Evolutionary conservation across 2,888 invertebrate genomes (phyloP), one percentile per base, ranked within the genome.

Genomic region (Macropis europaea): DNA sequence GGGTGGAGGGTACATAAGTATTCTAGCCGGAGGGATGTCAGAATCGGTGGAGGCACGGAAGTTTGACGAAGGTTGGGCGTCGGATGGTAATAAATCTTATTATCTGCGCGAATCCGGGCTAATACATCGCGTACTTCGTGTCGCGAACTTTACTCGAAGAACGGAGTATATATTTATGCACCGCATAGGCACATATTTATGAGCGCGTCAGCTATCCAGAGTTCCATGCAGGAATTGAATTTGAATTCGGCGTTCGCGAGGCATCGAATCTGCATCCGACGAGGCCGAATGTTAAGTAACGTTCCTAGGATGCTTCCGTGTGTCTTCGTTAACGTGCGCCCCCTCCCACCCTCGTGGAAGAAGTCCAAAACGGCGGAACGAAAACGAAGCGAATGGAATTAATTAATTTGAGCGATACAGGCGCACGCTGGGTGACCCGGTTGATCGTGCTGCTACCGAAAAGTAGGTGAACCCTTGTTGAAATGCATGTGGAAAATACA

Each of bases 41-140:
- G 38, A 17, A 45, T 40, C 22, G 32, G 19, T 45, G 36, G 50
- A 56, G 48, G 62, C 40, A 45, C 63, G 67, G 69, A 79, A 75
- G 77, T 82, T 77, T 77, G 60, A 79, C 60, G 73, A 70, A 70
- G 75, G 71, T 76, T 69, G 57, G 22, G 38, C 73, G 72, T 62
- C 50, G 67, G 75, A 57, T 70, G 69, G 64, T 77, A 79, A 82
- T 84, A 83, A 85, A 85, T 84, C 82, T 81, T 81, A 79, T 83
- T 83, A 85, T 81, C 81, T 59, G 53, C 59, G 67, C 60, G 71
- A 82, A 82, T 73, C 63, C 73, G n/a, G 67, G 53, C 71, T 76
- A 79, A 77, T 75, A 77, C 61, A 79, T 72, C 47, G 62, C 50
- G 48, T 45, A 67, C 48, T 48, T 75, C 45, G 67, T 73, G 62